Percentiles rank a stretch among this genome's conserved stretches.
Conservation (phyloP, 2,888 invertebrate species). For the Lepidonotus clava region DNA sequence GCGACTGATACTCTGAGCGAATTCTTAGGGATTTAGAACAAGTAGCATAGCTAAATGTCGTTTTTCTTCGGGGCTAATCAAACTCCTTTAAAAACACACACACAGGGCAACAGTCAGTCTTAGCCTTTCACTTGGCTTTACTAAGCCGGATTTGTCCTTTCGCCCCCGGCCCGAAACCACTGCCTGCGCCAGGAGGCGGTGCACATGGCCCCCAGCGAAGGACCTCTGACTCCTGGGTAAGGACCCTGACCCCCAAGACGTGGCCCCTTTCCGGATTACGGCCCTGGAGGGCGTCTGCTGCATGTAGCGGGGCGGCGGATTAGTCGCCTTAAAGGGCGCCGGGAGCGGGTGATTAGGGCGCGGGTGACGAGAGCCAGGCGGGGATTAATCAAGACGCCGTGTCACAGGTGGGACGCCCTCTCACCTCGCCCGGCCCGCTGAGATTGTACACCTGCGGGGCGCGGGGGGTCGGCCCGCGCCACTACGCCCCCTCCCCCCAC, state of each 20-base stretch:
- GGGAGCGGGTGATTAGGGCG: slow-evolving; percentile 31
- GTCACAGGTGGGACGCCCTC: slow-evolving; percentile 46
- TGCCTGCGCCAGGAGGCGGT: too few species aligned
- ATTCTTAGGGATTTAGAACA: too few species aligned
- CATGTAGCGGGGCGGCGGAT: slow-evolving; percentile 19
- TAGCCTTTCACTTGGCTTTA: neutral
- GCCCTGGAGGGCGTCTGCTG: neutral
- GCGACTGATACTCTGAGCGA: too few species aligned
- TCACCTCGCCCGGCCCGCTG: slow-evolving; percentile 28
- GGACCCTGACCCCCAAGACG: neutral
- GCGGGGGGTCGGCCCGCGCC: neutral
- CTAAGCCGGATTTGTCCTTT: neutral
- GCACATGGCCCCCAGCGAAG: neutral
- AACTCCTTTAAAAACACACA: too few species aligned
- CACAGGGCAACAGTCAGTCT: too few species aligned
- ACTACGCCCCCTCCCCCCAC: neutral
- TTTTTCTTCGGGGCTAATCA: too few species aligned
- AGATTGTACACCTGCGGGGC: slow-evolving; percentile 50
- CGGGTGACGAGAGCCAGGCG: slow-evolving; percentile 16
- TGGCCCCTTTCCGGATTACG: neutral
- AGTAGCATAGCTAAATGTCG: too few species aligned
- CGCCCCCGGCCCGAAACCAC: neutral
- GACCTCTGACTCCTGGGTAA: slow-evolving; percentile 13
- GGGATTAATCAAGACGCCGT: slow-evolving; percentile 37
- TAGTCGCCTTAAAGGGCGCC: slow-evolving; percentile 23